Percentiles rank a stretch among this genome's conserved stretches.
Conservation (phyloP, 1,140 invertebrate species). For the Drosophila sturtevanti region DNA sequence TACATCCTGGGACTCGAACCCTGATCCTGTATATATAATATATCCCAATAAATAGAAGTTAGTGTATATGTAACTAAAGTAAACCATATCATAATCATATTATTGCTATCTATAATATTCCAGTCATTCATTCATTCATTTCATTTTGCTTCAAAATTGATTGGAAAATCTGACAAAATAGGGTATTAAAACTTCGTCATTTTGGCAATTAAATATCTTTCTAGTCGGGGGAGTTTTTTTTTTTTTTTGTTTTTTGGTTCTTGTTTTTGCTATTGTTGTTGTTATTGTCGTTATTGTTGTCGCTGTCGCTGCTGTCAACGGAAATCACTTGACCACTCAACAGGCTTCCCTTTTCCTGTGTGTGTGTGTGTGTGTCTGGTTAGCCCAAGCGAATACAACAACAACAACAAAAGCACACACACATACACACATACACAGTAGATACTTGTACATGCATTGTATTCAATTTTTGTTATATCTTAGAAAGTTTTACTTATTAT, state of each 20-base stretch:
- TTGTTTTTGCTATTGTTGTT: constrained; percentile 31
- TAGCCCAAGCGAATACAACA: not conserved
- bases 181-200: not conserved
- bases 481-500: not conserved
- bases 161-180: too few species aligned
- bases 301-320: constrained; percentile 71
- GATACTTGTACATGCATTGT: not conserved
- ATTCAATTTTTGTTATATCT: not conserved
- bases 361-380: constrained; percentile 4
- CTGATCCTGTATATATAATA: too few species aligned
- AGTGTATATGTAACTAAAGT: too few species aligned
- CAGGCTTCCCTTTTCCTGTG: constrained; percentile 80
- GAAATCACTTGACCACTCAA: constrained; percentile 77
- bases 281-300: constrained; percentile 47
- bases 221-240: not conserved
- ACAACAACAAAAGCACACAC: not conserved
- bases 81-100: too few species aligned
- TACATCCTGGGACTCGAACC: too few species aligned
- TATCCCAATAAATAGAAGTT: too few species aligned
- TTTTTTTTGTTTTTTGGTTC: constrained; percentile 7
- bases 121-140: too few species aligned
- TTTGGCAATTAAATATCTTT: not conserved
- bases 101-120: too few species aligned
- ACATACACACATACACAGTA: not conserved
- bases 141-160: too few species aligned